Evolutionary conservation across 92 coral and sea anemone species (phyloP), one percentile per base, ranked within the genome.

Genomic region (Paragorgia papillata): DNA sequence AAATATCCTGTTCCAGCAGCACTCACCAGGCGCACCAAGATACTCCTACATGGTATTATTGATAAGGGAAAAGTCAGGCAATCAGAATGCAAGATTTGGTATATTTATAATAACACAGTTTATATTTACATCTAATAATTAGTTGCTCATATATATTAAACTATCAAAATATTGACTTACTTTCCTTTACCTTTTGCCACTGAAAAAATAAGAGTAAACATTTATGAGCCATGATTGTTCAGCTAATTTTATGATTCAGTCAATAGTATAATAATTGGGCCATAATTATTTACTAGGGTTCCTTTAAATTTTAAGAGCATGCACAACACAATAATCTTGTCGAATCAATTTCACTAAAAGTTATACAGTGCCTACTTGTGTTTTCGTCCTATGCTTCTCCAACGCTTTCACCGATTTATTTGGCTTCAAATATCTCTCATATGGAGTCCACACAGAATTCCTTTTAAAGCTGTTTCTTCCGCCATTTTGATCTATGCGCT

Each of bases 101-200:
- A n/a, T n/a, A n/a, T n/a, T n/a, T n/a, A n/a, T n/a, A n/a, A n/a
- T n/a, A n/a, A n/a, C n/a, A n/a, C n/a, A n/a, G n/a, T n/a, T n/a
- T n/a, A n/a, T n/a, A n/a, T n/a, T n/a, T n/a, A n/a, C n/a, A n/a
- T n/a, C n/a, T n/a, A n/a, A n/a, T n/a, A n/a, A n/a, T n/a, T n/a
- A n/a, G n/a, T n/a, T n/a, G n/a, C n/a, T n/a, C n/a, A 46, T 46
- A 46, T 46, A 6, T 46, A 7, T 46, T 15, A 46, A 6, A 7
- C 15, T 15, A 46, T n/a, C 12, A 2, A 6, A 2, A 7, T 46
- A 6, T 46, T 55, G 54, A 88, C 97, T 93, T 82, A 93, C 97
- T 93, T 93, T 86, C 96, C 90, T 88, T 93, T 93, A 15, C 90
- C 91, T 63, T 90, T 93, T n/a, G 96, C 96, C 97, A 90, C 97